Base-by-base conservation (phyloP, 2,888 invertebrate genomes). In the Agelastica alni region DNA sequence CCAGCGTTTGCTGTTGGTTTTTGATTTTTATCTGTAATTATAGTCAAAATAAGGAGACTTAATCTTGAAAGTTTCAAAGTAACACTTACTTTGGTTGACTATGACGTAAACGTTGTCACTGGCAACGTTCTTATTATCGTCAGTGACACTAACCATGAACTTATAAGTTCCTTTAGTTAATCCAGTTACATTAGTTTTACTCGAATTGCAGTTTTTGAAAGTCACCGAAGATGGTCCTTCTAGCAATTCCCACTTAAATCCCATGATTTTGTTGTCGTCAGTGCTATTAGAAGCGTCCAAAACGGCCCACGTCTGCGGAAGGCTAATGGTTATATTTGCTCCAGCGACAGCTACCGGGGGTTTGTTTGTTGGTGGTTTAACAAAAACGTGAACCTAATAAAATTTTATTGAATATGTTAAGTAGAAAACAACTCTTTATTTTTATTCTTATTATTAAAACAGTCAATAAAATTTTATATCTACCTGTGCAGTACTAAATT, bases 1-100 rank as follows among this genome's bases (percentile, higher is more conserved):
- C 95, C 95, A 1, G 91, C 95, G 72, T 91, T 87, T 0, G 96
- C 94, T 68, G 88, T 87, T 0, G 96, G 96, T 3, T 91, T 85
- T 54, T 89, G 88, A 79, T 96, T 96, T 75, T 89, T 87, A 76
- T 92, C 95, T 94, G 74, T 37, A 70, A 71, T 63, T 48, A 65
- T 4, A 44, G n/a, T n/a, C n/a, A n/a, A n/a, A n/a, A n/a, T n/a
- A 34, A 4, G 9, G 6, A 36, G 22, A 37, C 2, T 1, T 10
- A 41, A 4, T 18, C 3, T 17, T 34, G 31, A 28, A 22, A 30
- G 6, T 28, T 13, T 10, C 9, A 28, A 2, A 10, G 51, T n/a
- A 16, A 56, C 56, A 78, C 87, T 83, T 80, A 92, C 92, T 91
- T 78, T 94, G 93, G 49, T 90, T 88, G 7, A 94, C 91, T 56